phyloP scores from a whole-genome alignment of 1,140 invertebrate species.

The Eumeta japonica region DNA sequence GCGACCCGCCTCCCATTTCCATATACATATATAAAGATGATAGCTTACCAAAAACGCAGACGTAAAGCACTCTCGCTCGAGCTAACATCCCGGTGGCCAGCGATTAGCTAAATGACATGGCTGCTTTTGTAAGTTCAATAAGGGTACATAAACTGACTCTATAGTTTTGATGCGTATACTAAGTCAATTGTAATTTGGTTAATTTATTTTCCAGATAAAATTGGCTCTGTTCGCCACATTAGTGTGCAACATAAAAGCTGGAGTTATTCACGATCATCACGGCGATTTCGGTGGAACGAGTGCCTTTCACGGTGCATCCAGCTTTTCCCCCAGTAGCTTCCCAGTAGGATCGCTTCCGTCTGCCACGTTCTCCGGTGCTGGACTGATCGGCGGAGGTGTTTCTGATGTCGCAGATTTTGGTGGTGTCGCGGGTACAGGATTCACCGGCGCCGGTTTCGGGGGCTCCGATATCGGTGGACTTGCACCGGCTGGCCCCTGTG shows the following conservation, averaged over 20 bases:
- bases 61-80: not conserved
- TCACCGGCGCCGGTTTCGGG: conserved; percentile 3
- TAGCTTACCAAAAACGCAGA: not conserved
- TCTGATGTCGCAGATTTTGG: too few relatives aligned
- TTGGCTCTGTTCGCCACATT: conserved; percentile 39
- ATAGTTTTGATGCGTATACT: not conserved
- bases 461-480: conserved; percentile 6
- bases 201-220: conserved; percentile 33
- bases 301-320: conserved; percentile 17
- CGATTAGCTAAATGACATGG: conserved; percentile 53
- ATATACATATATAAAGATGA: not conserved
- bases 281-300: conserved; percentile 13
- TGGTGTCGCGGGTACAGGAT: too few relatives aligned
- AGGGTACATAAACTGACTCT: not conserved
- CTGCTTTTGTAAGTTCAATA: conserved; percentile 46
- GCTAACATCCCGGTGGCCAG: conserved; percentile 29
- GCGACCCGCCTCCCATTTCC: not conserved
- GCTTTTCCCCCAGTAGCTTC: conserved; percentile 42
- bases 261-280: conserved; percentile 24
- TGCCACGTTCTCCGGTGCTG: conserved; percentile 27
- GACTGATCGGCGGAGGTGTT: conserved; percentile 1
- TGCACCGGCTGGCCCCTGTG: conserved; percentile 13
- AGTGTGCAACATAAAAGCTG: conserved; percentile 33
- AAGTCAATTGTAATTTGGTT: not conserved
- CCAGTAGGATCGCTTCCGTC: conserved; percentile 40